Evolutionary conservation across 2,797 vertebrate genomes (phyloP).

Genomic region (Halcyon badia): DNA sequence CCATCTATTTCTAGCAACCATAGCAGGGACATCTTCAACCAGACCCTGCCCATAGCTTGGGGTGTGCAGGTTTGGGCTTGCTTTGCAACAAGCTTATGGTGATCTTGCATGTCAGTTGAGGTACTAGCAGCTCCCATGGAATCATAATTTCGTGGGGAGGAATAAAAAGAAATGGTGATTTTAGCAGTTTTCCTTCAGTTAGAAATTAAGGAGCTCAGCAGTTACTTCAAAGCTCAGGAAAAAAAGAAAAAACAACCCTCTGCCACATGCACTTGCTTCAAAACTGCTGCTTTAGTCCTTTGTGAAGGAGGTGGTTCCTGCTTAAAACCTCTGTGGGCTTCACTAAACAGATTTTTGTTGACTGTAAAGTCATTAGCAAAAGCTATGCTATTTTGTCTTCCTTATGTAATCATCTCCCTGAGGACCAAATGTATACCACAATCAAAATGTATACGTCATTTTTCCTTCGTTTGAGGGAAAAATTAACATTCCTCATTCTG

Average conservation of each 20-base stretch:
- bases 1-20: not conserved
- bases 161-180: constrained; percentile 5
- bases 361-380: not conserved
- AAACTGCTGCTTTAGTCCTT: not conserved
- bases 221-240: constrained; percentile 9
- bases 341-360: not conserved
- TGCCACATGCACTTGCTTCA: not conserved
- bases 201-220: constrained; percentile 38
- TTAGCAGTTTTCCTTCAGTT: constrained; percentile 65
- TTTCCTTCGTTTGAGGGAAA: not conserved
- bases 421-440: not conserved
- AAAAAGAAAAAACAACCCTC: not conserved
- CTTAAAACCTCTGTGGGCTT: not conserved
- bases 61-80: not conserved
- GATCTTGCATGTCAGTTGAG: not conserved
- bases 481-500: not conserved
- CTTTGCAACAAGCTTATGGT: not conserved
- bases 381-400: not conserved
- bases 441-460: not conserved
- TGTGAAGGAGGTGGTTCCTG: not conserved
- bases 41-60: not conserved
- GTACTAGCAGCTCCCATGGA: not conserved
- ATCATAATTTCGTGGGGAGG: fast-evolving
- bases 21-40: not conserved
- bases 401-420: not conserved